phyloP scores from a whole-genome alignment of 2,113 vertebrate species.

The Coryphaenoides rupestris region DNA sequence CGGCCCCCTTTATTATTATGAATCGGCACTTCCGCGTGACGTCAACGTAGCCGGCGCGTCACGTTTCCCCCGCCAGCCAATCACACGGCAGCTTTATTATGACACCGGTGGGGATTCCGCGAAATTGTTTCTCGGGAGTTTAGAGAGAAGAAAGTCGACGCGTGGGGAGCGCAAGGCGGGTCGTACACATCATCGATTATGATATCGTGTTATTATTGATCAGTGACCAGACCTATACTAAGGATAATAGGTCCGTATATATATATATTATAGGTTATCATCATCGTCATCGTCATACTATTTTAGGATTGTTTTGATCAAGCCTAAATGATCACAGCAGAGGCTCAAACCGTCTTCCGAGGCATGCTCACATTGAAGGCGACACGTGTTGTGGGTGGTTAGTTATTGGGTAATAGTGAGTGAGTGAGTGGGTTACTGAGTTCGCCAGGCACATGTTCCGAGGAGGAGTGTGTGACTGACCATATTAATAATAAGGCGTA shows the following conservation, averaged over 20 bases:
- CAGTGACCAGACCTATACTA: too few relatives aligned
- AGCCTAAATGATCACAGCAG: constrained; percentile 17
- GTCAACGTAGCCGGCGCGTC: constrained; percentile 40
- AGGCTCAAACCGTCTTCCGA: constrained; percentile 38
- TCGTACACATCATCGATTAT: constrained; percentile 9
- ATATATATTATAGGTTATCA: background rate
- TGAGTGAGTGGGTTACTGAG: too few relatives aligned
- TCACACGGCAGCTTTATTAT: constrained; percentile 68
- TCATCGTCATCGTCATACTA: constrained; percentile 14
- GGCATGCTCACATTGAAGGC: constrained; percentile 50
- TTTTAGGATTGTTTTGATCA: constrained; percentile 27
- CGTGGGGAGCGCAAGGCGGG: constrained; percentile 28
- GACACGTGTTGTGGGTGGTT: constrained; percentile 64
- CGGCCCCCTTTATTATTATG: too few relatives aligned
- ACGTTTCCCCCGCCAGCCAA: constrained; percentile 69
- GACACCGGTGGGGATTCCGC: constrained; percentile 89
- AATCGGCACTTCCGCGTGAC: constrained; percentile 43
- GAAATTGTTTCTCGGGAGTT: constrained; percentile 83
- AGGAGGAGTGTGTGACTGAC: background rate
- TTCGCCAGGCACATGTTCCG: constrained; percentile 55
- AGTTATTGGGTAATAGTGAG: too few relatives aligned
- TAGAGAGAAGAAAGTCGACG: constrained; percentile 66
- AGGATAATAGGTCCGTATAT: too few relatives aligned
- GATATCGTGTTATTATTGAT: background rate
- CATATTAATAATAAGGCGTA: too few relatives aligned